A percentile compares a stretch with the other conserved stretches of the same genome.
Evolutionary conservation across 2,888 invertebrate species (phyloP).

Genomic region (Troides helena): DNA sequence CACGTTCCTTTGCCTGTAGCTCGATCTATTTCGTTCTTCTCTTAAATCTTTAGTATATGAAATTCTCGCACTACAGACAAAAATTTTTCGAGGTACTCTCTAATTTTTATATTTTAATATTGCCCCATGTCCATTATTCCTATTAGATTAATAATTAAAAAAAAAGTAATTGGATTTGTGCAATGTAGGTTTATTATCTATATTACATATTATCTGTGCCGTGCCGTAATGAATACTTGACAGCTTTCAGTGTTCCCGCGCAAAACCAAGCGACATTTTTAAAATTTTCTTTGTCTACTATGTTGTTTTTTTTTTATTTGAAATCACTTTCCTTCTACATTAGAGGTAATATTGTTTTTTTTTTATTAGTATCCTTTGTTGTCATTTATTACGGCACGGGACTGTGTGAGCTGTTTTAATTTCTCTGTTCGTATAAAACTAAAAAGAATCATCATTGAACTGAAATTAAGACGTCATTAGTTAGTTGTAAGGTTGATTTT

Average conservation of each 20-base stretch:
- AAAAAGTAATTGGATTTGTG: conserved; percentile 57
- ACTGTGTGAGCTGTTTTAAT: conserved; percentile 19
- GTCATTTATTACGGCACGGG: conserved; percentile 7
- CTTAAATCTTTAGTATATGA: not conserved
- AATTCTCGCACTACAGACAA: conserved; percentile 27
- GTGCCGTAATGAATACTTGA: conserved; percentile 28
- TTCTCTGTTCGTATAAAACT: conserved; percentile 19
- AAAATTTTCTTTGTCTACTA: not conserved
- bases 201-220: conserved; percentile 25
- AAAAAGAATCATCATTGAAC: conserved; percentile 24
- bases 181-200: conserved; percentile 56
- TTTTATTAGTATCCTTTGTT: not conserved
- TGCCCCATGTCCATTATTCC: conserved; percentile 33
- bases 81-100: conserved; percentile 34
- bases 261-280: not conserved
- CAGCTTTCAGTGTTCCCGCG: conserved; percentile 8
- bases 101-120: conserved; percentile 25
- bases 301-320: not conserved
- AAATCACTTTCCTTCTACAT: not conserved
- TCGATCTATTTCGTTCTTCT: conserved; percentile 14
- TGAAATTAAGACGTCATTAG: conserved; percentile 32
- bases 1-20: conserved; percentile 18
- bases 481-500: conserved; percentile 34
- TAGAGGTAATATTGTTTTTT: not conserved
- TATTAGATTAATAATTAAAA: conserved; percentile 38